These are phyloP conservation scores for Pyrocoelia pectoralis DNA, from an alignment of 2,888 invertebrate species.

Conservation along the genomic window DNA sequence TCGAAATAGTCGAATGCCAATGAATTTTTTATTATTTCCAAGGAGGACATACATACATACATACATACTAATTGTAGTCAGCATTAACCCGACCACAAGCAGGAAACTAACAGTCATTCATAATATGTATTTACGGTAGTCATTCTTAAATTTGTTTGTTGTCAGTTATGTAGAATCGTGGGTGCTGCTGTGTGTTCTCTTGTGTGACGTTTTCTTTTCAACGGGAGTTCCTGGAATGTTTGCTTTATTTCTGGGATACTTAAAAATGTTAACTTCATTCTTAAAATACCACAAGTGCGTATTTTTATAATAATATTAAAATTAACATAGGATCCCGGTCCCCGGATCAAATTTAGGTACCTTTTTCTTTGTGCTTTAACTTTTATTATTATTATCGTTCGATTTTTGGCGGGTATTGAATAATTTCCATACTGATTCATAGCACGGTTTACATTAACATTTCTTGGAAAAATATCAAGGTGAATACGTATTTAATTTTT, in stretches of 20 bases:
- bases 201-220: background rate
- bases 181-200: constrained; percentile 17
- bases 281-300: background rate
- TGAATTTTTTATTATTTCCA: constrained; percentile 23
- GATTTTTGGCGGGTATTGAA: background rate
- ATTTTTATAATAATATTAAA: background rate
- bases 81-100: constrained; percentile 5
- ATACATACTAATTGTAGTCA: constrained; percentile 7
- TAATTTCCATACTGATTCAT: background rate
- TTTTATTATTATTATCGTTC: too few relatives aligned
- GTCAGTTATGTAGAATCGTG: constrained; percentile 5
- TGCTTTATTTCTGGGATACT: constrained; percentile 22
- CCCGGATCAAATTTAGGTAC: background rate
- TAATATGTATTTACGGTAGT: background rate
- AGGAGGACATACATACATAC: constrained; percentile 10
- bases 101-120: constrained; percentile 1
- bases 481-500: background rate
- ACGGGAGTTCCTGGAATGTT: constrained; percentile 18
- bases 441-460: too few relatives aligned
- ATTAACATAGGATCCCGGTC: too few relatives aligned
- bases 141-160: constrained; percentile 7
- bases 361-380: background rate
- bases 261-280: background rate
- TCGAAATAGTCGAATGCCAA: constrained; percentile 28
- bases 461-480: background rate